A percentile compares a stretch with the other conserved stretches of the same genome.
phyloP scores from a whole-genome alignment of 2,797 vertebrate genomes.

The Semaprochilodus insignis region DNA sequence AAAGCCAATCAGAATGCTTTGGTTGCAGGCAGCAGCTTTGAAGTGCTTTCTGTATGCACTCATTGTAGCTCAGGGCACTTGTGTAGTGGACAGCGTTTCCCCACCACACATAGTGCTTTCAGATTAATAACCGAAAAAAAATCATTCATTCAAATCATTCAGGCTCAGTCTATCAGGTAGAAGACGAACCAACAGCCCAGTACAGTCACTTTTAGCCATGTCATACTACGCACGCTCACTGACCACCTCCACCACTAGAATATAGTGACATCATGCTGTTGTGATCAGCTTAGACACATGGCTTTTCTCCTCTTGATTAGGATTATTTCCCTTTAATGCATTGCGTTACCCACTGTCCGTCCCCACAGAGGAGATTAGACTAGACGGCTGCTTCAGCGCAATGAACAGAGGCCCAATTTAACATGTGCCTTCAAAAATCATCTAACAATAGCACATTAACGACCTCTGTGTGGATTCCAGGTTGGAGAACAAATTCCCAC shows the following conservation, averaged over 20 bases:
- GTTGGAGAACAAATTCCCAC: not conserved
- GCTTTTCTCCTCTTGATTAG: not conserved
- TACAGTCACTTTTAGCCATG: not conserved
- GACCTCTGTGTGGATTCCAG: not conserved
- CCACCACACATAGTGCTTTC: conserved; percentile 18
- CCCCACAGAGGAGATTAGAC: not conserved
- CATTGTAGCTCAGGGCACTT: conserved; percentile 46
- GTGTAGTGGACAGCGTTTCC: conserved; percentile 33
- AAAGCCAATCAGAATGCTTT: conserved; percentile 75
- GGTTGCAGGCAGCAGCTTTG: conserved; percentile 78
- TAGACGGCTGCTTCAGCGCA: not conserved
- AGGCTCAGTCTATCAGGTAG: not conserved
- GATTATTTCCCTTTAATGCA: not conserved
- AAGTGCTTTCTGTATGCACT: conserved; percentile 66
- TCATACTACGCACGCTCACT: not conserved
- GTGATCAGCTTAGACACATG: not conserved
- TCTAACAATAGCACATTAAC: not conserved
- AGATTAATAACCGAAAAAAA: conserved; percentile 37
- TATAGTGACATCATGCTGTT: not conserved
- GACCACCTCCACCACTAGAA: not conserved
- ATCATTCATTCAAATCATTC: not conserved
- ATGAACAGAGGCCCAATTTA: not conserved
- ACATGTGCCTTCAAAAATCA: not conserved
- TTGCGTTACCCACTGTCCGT: not conserved
- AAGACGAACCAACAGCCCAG: not conserved